phyloP scores from a whole-genome alignment of 2,888 invertebrate species.

The Rhynchonema sp. region DNA sequence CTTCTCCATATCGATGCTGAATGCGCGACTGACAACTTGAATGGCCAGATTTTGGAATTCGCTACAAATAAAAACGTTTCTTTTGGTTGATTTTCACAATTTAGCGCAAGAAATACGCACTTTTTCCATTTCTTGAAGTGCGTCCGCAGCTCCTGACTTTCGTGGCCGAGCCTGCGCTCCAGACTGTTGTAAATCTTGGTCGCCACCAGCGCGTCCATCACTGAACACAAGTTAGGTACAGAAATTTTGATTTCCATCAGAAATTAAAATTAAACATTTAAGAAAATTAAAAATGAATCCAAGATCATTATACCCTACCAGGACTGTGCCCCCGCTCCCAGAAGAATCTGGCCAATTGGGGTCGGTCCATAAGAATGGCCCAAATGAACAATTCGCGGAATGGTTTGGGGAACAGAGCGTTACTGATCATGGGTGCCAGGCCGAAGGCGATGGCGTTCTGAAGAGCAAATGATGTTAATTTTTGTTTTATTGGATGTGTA shows the following conservation, averaged over 20 bases:
- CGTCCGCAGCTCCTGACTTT: neutral
- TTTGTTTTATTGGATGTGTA: too few species aligned
- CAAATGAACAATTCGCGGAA: conserved; percentile 18
- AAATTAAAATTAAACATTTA: too few species aligned
- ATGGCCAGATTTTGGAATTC: conserved; percentile 30
- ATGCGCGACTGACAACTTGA: conserved; percentile 28
- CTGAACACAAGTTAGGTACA: too few species aligned
- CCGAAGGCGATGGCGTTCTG: neutral
- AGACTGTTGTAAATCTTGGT: conserved; percentile 25
- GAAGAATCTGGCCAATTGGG: conserved; percentile 27
- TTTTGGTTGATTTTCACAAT: too few species aligned
- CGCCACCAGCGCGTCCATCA: conserved; percentile 28
- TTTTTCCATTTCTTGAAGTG: neutral
- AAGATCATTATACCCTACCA: too few species aligned
- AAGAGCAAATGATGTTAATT: too few species aligned
- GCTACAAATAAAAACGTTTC: too few species aligned
- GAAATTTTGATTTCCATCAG: too few species aligned
- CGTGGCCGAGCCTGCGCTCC: neutral
- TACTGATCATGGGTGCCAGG: neutral
- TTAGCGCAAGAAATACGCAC: too few species aligned
- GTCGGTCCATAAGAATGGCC: conserved; percentile 15
- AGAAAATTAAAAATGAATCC: too few species aligned
- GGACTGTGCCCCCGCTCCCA: conserved; percentile 31
- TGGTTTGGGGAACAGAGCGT: conserved; percentile 8
- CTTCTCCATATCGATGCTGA: conserved; percentile 26